Base-by-base conservation (phyloP, 2,797 vertebrate genomes). In the Otolemur crassicaudatus region DNA sequence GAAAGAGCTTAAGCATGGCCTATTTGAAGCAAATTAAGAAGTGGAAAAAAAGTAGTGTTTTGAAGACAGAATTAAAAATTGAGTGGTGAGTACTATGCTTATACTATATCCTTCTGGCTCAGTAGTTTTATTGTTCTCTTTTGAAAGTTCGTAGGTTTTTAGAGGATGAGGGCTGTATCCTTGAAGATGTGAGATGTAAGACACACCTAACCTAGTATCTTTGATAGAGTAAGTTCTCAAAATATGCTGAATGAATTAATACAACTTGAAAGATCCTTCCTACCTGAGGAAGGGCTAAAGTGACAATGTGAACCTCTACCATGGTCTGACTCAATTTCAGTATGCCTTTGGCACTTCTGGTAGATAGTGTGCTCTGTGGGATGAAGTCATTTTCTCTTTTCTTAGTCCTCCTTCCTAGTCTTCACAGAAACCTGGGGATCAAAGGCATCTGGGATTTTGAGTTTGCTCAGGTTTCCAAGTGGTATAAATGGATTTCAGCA, bases 11-110 rank as follows among this genome's bases (percentile, higher is more conserved):
- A 83, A 80, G 29, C 29, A 53, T 65, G 49, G 75, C 19, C 89
- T 91, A 86, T 46, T 25, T 5, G 22, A 84, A 76, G 10, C 29
- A 87, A 97, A 94, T 92, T 80, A 93, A 70, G 37, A 49, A 69
- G 29, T 29, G 16, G 63, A 76, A 86, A 70, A 82, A 61, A 85
- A 63, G 12, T 25, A 82, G 31, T 58, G 22, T 63, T 96, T 95
- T 91, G 53, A 91, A 61, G 1, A 23, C 31, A 63, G 46, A 69
- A 90, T 93, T 83, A 46, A 84, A 97, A 87, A 43, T 77, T 49
- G 34, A 40, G 25, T 61, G 49, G 22, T 77, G n/a, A 90, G 12
- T 80, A 49, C 43, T 79, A 2, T 53, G n/a, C 3, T 79, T 81
- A 19, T 31, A 31, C 43, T 3, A 4, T 19, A 19, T 72, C 22